A percentile compares a stretch with the other conserved stretches of the same genome.
phyloP scores from a whole-genome alignment of 2,888 invertebrate genomes.

The Lordiphosa fenestrarum region DNA sequence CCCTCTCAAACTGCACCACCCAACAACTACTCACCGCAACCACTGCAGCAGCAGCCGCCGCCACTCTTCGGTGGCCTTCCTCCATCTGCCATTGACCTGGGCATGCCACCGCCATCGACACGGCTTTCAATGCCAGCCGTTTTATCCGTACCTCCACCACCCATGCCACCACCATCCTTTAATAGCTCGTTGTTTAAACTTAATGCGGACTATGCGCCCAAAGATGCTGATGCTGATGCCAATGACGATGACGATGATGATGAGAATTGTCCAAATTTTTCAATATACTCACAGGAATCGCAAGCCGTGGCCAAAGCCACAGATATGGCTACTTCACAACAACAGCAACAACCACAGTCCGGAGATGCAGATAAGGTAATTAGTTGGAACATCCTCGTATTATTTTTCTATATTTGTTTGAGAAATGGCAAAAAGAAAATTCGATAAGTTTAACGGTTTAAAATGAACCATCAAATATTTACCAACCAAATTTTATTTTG shows the following conservation, averaged over 20 bases:
- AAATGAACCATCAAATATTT: no score
- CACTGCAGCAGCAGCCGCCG: conserved; percentile 21
- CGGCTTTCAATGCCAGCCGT: conserved; percentile 51
- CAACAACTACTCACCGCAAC: conserved; percentile 4
- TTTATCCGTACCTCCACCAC: conserved; percentile 73
- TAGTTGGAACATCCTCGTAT: conserved; percentile 9
- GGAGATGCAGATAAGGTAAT: conserved; percentile 73
- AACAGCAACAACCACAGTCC: conserved; percentile 30
- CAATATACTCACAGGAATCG: conserved; percentile 90
- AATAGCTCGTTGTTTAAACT: conserved; percentile 76
- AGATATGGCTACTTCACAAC: conserved; percentile 38
- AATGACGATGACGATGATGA: conserved; percentile 80
- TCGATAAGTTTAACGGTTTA: no score
- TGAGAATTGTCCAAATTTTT: conserved; percentile 92
- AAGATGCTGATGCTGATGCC: conserved; percentile 48
- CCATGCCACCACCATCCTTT: conserved; percentile 77
- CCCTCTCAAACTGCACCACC: neutral
- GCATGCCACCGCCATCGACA: conserved; percentile 47
- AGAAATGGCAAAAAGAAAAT: conserved; percentile 39
- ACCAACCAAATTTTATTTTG: no score
- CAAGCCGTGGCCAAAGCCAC: conserved; percentile 82
- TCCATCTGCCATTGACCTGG: conserved; percentile 7
- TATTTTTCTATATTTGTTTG: conserved; percentile 16
- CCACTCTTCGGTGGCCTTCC: conserved; percentile 15
- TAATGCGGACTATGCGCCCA: conserved; percentile 75